Conservation (phyloP, 2,797 vertebrate species). For the Cuculus canorus region DNA sequence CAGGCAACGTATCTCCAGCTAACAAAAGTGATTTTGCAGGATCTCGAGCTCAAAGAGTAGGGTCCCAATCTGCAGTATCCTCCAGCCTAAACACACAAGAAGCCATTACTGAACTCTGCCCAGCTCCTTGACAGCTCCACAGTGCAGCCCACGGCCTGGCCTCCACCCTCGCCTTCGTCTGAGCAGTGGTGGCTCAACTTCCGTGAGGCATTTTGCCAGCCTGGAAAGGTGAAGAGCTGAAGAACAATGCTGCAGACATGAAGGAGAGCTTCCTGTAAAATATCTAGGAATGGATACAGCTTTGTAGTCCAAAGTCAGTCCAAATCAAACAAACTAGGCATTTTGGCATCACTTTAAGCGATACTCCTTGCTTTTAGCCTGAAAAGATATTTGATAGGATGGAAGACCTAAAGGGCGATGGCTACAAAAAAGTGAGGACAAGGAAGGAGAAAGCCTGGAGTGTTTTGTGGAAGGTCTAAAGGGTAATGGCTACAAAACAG, state of each 20-base stretch:
- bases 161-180: neutral
- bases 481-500: neutral
- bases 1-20: neutral
- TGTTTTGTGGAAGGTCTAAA: neutral
- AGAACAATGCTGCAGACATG: rapidly evolving
- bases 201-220: neutral
- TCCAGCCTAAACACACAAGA: neutral
- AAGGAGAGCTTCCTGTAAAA: neutral
- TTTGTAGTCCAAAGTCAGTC: no score
- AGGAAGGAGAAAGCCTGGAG: neutral
- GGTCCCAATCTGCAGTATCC: rapidly evolving
- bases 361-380: neutral
- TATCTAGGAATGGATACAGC: no score
- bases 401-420: neutral
- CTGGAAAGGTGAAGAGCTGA: neutral
- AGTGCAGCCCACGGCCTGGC: rapidly evolving
- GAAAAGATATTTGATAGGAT: neutral
- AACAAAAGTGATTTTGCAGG: neutral
- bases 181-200: rapidly evolving
- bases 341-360: neutral
- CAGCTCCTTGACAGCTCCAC: neutral
- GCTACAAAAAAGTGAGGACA: rapidly evolving
- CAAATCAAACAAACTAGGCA: rapidly evolving
- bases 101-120: neutral
- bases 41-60: neutral